phyloP scores from a whole-genome alignment of 2,888 invertebrate genomes.

The Thalpophila matura region DNA sequence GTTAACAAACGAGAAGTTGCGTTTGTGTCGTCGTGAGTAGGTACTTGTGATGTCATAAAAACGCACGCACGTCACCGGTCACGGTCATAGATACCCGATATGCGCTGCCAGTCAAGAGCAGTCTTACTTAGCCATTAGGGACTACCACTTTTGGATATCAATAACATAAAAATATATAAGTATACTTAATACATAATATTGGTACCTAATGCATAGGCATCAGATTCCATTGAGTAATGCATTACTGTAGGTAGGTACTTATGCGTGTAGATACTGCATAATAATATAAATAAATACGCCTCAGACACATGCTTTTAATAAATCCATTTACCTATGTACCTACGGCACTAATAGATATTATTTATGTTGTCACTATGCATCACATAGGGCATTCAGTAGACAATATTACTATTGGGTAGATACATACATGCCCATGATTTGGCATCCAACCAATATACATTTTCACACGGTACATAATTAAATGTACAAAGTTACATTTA shows the following conservation, averaged over 20 bases:
- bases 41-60: constrained; percentile 13
- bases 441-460: constrained; percentile 55
- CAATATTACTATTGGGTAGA: constrained; percentile 33
- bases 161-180: no score
- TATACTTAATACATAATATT: no score
- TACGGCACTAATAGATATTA: constrained; percentile 12
- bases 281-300: constrained; percentile 4
- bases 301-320: not conserved
- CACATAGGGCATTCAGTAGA: constrained; percentile 12
- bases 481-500: constrained; percentile 36
- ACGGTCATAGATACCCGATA: constrained; percentile 1
- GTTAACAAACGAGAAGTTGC: constrained; percentile 24
- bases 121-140: not conserved
- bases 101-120: constrained; percentile 18
- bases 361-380: constrained; percentile 36
- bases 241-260: constrained; percentile 1
- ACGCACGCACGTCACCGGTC: constrained; percentile 31
- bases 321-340: not conserved
- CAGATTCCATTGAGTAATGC: not conserved
- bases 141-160: not conserved
- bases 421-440: constrained; percentile 21
- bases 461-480: constrained; percentile 27
- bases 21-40: constrained; percentile 3
- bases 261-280: constrained; percentile 9
- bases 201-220: constrained; percentile 5